Percentiles rank a stretch among this genome's conserved stretches.
phyloP scores from a whole-genome alignment of 2,113 vertebrate genomes.

The Sceloporus undulatus region DNA sequence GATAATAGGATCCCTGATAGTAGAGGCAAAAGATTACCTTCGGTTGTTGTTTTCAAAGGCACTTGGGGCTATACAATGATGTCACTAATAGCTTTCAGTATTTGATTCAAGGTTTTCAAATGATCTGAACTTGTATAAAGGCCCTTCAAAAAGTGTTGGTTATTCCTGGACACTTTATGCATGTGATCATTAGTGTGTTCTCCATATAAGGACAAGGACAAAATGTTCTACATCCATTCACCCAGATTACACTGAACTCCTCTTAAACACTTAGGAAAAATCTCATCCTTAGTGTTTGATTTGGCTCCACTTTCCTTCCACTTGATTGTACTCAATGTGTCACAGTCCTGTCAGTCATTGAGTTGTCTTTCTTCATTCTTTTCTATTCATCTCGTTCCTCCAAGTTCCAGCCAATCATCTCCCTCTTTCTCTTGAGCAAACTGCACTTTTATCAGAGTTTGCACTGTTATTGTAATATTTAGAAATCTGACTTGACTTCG shows the following conservation, averaged over 20 bases:
- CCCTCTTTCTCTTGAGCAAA: not conserved
- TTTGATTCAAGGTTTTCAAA: not conserved
- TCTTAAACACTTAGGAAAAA: not conserved
- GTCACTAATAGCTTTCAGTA: too few species aligned
- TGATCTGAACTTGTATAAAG: not conserved
- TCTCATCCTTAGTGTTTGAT: not conserved
- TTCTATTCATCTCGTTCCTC: accelerated
- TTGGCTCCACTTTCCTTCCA: slow-evolving; percentile 19
- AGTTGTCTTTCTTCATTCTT: slow-evolving; percentile 14
- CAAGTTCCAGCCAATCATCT: not conserved
- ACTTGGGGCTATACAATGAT: too few species aligned
- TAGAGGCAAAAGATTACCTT: not conserved
- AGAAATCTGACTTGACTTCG: not conserved
- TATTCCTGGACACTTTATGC: not conserved
- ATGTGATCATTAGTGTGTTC: not conserved
- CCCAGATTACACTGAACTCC: not conserved
- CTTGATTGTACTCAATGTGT: slow-evolving; percentile 10
- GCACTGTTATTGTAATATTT: not conserved
- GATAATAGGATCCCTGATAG: not conserved
- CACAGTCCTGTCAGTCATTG: accelerated
- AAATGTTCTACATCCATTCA: not conserved
- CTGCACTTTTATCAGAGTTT: not conserved
- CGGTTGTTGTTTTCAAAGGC: not conserved
- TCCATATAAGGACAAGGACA: not conserved
- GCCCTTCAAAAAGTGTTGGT: not conserved